Percentiles rank a stretch among this genome's conserved stretches.
These are phyloP conservation scores for Cydia fagiglandana DNA, from an alignment of 1,140 invertebrate genomes.

Conservation along the genomic window DNA sequence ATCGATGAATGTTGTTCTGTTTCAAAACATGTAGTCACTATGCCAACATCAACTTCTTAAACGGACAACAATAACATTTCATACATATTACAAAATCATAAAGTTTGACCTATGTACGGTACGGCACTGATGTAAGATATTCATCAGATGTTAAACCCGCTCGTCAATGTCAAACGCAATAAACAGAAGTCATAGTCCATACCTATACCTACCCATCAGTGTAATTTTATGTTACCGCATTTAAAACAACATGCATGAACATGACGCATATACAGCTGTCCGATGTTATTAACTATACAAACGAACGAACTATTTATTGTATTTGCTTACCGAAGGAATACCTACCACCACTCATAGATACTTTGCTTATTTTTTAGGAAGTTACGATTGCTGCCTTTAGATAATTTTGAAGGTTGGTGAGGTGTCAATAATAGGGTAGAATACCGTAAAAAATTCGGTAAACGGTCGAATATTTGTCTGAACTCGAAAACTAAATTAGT, in stretches of 20 bases:
- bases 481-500: too few relatives aligned
- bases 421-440: too few relatives aligned
- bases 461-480: too few relatives aligned
- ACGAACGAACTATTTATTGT: not conserved
- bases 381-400: not conserved
- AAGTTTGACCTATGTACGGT: slow-evolving; percentile 21
- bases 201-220: slow-evolving; percentile 21
- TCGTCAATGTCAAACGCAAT: slow-evolving; percentile 45
- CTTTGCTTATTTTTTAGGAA: too few relatives aligned
- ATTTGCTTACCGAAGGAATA: not conserved
- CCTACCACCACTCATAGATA: not conserved
- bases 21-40: not conserved
- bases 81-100: not conserved
- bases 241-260: not conserved
- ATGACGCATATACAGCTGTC: slow-evolving; percentile 17
- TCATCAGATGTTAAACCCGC: slow-evolving; percentile 43
- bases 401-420: too few relatives aligned
- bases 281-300: not conserved
- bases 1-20: not conserved
- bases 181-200: slow-evolving; percentile 30
- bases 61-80: slow-evolving; percentile 12
- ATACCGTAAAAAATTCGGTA: too few relatives aligned
- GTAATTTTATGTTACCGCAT: slow-evolving; percentile 11
- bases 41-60: not conserved
- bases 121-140: slow-evolving; percentile 34